Evolutionary conservation across 2,113 vertebrate genomes (phyloP), one percentile per base, ranked within the genome.

Genomic region (Aegithalos caudatus): DNA sequence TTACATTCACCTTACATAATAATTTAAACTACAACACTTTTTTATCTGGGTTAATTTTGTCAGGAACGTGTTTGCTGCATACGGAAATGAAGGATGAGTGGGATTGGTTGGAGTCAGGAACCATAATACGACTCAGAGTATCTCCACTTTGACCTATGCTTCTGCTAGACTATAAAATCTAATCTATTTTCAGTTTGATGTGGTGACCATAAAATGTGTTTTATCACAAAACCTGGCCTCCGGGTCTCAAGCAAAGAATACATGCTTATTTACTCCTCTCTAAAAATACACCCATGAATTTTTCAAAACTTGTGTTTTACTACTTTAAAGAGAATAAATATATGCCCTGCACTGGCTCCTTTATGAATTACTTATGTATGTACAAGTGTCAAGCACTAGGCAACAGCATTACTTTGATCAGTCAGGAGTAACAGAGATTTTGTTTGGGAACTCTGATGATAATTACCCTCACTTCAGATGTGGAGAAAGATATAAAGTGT

Each of bases 281-380:
- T 95, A 92, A 88, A 94, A 95, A 86, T 48, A 81, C 31, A 62
- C 25, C 24, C 29, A 91, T 92, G 47, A 79, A 33, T 90, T 86
- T 93, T 86, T 88, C n/a, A 90, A 60, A 90, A 77, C 62, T 14
- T 50, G 25, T 84, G 58, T 9, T 94, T 95, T 87, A 66, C 57
- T 94, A 27, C 74, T 92, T 82, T 78, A 74, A 94, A 90, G 82
- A 78, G 69, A 78, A 86, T 81, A 92, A 92, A 84, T 61, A 66
- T 18, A 38, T 31, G 47, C 37, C 37, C 58, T 87, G n/a, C 66
- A 72, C 71, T 37, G 64, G 14, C 35, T 81, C 35, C 21, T 78
- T 88, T 86, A 81, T 67, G 79, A 94, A 94, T 86, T 83, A 60
- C 60, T 77, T 84, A 67, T 88, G 44, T 37, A 48, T 5, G 31